These are phyloP conservation scores for Xiphydria camelus DNA, from an alignment of 2,888 invertebrate species.

Conservation along the genomic window DNA sequence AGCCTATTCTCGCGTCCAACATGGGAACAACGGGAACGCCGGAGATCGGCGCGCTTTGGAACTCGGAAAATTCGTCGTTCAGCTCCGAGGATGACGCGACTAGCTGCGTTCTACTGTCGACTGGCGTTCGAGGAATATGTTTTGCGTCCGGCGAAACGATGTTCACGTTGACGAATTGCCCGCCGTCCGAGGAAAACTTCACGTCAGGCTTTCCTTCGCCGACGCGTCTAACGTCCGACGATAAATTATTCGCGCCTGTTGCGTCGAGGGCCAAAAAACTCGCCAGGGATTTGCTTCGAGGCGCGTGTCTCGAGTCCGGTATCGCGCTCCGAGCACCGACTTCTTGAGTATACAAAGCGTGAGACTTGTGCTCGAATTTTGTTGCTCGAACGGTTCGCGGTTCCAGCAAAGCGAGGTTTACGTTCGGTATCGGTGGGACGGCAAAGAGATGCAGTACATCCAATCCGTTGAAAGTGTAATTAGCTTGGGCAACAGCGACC, in stretches of 20 bases:
- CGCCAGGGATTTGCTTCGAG: no score
- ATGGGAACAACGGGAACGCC: slow-evolving; percentile 38
- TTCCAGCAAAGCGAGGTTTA: slow-evolving; percentile 48
- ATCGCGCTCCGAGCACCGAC: slow-evolving; percentile 4
- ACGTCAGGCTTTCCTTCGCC: no score
- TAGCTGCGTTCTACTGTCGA: no score
- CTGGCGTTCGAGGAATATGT: neutral
- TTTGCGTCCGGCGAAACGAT: no score
- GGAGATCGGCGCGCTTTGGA: slow-evolving; percentile 55
- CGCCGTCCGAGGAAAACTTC: no score
- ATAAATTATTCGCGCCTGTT: no score
- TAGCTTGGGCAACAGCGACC: slow-evolving; percentile 59
- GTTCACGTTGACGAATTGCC: neutral
- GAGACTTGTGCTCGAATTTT: no score
- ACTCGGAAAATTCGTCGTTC: slow-evolving; percentile 60
- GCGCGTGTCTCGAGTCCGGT: no score
- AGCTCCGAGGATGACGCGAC: slow-evolving; percentile 18
- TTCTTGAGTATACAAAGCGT: slow-evolving; percentile 20
- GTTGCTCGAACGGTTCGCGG: no score
- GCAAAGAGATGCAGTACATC: slow-evolving; percentile 49
- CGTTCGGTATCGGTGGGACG: slow-evolving; percentile 52
- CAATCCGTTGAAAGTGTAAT: slow-evolving; percentile 48
- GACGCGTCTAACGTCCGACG: no score
- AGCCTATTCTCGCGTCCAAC: slow-evolving; percentile 49
- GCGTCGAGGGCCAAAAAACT: no score